Percentiles rank a stretch among this genome's conserved stretches.
Conservation (phyloP, 2,888 invertebrate species). For the Drosophila barbarae region DNA sequence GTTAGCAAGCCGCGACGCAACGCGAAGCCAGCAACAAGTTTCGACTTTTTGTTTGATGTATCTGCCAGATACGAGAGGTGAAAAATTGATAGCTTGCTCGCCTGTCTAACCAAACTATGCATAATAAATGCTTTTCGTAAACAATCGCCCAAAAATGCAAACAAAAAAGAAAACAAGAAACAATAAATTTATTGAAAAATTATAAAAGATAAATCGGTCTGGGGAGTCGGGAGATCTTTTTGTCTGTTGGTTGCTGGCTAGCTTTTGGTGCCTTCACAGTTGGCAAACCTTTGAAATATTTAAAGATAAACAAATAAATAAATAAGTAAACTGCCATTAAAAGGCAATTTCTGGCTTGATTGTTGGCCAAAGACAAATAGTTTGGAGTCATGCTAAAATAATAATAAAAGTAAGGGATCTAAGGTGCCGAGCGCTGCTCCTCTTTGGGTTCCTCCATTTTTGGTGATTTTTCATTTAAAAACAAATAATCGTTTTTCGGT, state of each 20-base stretch:
- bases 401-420: conserved; percentile 24
- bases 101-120: conserved; percentile 66
- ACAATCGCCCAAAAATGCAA: conserved; percentile 54
- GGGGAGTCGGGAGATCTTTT: conserved; percentile 17
- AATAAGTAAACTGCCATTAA: conserved; percentile 59
- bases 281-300: conserved; percentile 24
- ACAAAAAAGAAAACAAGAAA: conserved; percentile 27
- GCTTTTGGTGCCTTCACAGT: background rate
- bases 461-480: conserved; percentile 39
- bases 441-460: conserved; percentile 15
- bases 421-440: conserved; percentile 19
- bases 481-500: conserved; percentile 34
- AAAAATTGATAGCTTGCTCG: conserved; percentile 67
- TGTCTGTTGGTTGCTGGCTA: background rate
- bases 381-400: conserved; percentile 32
- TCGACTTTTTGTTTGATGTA: conserved; percentile 61
- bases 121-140: conserved; percentile 68
- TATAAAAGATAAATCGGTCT: conserved; percentile 41
- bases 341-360: conserved; percentile 59
- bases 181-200: conserved; percentile 40
- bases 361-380: conserved; percentile 64
- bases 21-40: conserved; percentile 56
- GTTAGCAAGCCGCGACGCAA: conserved; percentile 51
- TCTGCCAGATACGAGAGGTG: conserved; percentile 64
- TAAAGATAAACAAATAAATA: conserved; percentile 38